Conservation (phyloP, 2,113 vertebrate genomes). For the Ginglymostoma cirratum region DNA sequence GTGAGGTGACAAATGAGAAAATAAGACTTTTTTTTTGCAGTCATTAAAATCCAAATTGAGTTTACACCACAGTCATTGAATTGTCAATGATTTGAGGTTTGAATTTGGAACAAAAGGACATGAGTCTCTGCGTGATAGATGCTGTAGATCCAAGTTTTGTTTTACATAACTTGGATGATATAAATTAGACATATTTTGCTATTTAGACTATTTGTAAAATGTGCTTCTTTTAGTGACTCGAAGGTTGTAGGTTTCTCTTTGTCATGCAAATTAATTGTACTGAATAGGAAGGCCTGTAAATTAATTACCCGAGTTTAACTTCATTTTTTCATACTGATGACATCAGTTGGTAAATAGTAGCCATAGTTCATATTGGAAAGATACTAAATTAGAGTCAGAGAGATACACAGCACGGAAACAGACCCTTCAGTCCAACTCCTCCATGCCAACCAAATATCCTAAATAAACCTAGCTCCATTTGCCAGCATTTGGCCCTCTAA, state of each 20-base stretch:
- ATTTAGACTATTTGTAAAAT: not conserved
- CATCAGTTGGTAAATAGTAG: not conserved
- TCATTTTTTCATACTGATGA: not conserved
- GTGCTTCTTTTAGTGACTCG: not conserved
- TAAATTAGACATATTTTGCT: not conserved
- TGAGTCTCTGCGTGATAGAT: not conserved
- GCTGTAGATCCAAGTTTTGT: not conserved
- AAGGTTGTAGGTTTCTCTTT: not conserved
- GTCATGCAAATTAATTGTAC: not conserved
- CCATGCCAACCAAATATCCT: too few relatives aligned
- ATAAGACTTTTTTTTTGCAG: not conserved
- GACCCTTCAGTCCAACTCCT: too few relatives aligned
- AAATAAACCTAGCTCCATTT: too few relatives aligned
- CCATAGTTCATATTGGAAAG: not conserved
- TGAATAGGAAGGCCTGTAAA: not conserved
- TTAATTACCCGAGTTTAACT: not conserved
- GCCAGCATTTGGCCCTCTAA: too few relatives aligned
- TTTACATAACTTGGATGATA: not conserved
- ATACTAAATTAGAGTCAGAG: not conserved
- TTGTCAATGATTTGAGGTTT: not conserved
- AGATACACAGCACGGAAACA: too few relatives aligned
- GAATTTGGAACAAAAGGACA: not conserved
- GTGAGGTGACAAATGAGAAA: not conserved
- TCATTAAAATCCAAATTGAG: not conserved
- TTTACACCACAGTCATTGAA: not conserved